Evolutionary conservation across 2,113 vertebrate genomes (phyloP), one percentile per base, ranked within the genome.

Genomic region (Nicator chloris): DNA sequence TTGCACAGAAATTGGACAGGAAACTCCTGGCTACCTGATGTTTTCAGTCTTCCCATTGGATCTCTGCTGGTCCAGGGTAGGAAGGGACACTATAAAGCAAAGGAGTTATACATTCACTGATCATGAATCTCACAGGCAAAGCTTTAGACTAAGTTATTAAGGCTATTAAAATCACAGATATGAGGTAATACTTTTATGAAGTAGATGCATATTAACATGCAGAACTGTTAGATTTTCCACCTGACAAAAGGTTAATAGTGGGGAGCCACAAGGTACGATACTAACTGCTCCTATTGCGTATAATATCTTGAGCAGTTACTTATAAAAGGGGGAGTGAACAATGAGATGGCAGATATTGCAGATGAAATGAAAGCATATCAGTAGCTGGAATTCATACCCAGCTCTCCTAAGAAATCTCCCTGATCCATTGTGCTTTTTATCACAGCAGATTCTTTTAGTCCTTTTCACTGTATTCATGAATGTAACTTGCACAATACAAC

Each of bases 401-500:
- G 13, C 35, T 90, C 50, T 76, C 61, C 79, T 83, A 71, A 70
- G 82, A 94, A 95, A 88, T 86, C 22, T 44, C 80, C 49, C 42
- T 47, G 44, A 90, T 96, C 40, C 60, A 66, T 10, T 92, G 68
- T 64, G 19, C 77, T 87, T 96, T 92, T 91, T 88, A 78, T 93
- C 85, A 71, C 56, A 78, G 64, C 64, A 64, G 90, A 91, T 94
- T 95, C 82, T 80, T 91, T 94, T 73, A 71, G 80, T 92, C 69
- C 51, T 94, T 96, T 93, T 90, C 72, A 81, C 56, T 75, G 23
- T 76, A 83, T 92, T 94, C 56, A 92, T 83, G 75, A 93, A 88
- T 56, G n/a, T 92, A 95, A 90, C 79, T 88, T 78, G 51, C 51
- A 86, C 79, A 80, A 82, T 93, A 68, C 45, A 81, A 39, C 87